Conservation (phyloP, 92 coral and sea anemone species). For the Epizoanthus stellaris region DNA sequence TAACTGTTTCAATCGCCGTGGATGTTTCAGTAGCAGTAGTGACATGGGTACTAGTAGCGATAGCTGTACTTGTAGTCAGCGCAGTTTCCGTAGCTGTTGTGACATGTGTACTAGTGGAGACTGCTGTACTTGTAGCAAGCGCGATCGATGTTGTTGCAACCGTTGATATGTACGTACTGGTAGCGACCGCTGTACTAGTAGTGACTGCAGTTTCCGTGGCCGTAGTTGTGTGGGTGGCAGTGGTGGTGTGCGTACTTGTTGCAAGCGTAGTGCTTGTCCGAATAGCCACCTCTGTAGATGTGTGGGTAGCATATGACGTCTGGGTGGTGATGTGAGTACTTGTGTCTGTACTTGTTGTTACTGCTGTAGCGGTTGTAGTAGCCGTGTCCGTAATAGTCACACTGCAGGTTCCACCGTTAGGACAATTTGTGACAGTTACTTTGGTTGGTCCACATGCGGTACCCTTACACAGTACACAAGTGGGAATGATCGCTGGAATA, state of each 20-base stretch:
- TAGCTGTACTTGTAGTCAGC: conserved; percentile 36
- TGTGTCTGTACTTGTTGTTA: conserved; percentile 1
- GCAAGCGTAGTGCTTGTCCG: conserved; percentile 13
- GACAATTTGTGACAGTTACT: not conserved
- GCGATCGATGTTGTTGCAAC: conserved; percentile 3
- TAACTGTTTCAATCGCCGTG: conserved; percentile 16
- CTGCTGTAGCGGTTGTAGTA: not conserved
- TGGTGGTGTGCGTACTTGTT: not conserved
- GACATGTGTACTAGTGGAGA: not conserved
- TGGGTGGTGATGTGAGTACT: not conserved
- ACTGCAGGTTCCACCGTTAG: conserved; percentile 4
- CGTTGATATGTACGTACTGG: not conserved
- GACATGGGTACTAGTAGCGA: conserved; percentile 6
- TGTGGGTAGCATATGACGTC: not conserved
- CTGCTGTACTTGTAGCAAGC: not conserved
- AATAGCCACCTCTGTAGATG: not conserved
- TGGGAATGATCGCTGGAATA: conserved; percentile 24
- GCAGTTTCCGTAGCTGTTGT: conserved; percentile 25
- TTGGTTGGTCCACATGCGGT: not conserved
- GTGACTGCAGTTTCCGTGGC: not conserved
- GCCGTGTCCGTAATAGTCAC: not conserved
- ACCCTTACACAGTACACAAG: not conserved
- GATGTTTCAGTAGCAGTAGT: conserved; percentile 9
- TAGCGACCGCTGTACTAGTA: conserved; percentile 24
- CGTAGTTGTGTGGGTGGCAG: not conserved